A percentile compares a stretch with the other conserved stretches of the same genome.
Evolutionary conservation across 2,113 vertebrate genomes (phyloP).

Genomic region (Plecturocebus donacophilus): DNA sequence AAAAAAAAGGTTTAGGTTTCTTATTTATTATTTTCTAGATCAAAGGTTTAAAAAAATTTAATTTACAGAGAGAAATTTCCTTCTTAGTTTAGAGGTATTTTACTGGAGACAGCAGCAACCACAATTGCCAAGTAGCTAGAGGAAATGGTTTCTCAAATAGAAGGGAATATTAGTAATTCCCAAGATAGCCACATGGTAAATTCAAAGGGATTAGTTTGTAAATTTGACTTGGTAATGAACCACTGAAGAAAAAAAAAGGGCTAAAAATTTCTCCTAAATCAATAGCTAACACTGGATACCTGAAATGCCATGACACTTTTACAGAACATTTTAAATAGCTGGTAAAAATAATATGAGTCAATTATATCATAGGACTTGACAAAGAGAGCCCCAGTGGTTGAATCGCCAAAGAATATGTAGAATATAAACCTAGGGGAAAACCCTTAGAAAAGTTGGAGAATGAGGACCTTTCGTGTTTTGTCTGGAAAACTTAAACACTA

Average conservation of each 20-base stretch:
- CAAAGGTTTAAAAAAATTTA: background rate
- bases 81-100: slow-evolving; percentile 56
- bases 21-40: slow-evolving; percentile 21
- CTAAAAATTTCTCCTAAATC: slow-evolving; percentile 58
- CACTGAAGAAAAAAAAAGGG: background rate
- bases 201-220: slow-evolving; percentile 65
- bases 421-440: background rate
- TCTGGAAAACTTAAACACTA: background rate
- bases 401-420: background rate
- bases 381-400: background rate
- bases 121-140: slow-evolving; percentile 47
- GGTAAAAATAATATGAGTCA: slow-evolving; percentile 38
- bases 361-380: slow-evolving; percentile 8
- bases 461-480: slow-evolving; percentile 8
- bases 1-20: background rate
- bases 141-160: slow-evolving; percentile 64
- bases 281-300: background rate
- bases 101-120: slow-evolving; percentile 7
- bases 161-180: slow-evolving; percentile 63
- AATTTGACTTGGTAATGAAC: slow-evolving; percentile 70
- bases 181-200: slow-evolving; percentile 55
- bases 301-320: slow-evolving; percentile 9
- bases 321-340: slow-evolving; percentile 28
- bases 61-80: slow-evolving; percentile 49
- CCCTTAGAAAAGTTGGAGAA: background rate